Evolutionary conservation across 2,797 vertebrate genomes (phyloP).

Genomic region (Tachyglossus aculeatus): DNA sequence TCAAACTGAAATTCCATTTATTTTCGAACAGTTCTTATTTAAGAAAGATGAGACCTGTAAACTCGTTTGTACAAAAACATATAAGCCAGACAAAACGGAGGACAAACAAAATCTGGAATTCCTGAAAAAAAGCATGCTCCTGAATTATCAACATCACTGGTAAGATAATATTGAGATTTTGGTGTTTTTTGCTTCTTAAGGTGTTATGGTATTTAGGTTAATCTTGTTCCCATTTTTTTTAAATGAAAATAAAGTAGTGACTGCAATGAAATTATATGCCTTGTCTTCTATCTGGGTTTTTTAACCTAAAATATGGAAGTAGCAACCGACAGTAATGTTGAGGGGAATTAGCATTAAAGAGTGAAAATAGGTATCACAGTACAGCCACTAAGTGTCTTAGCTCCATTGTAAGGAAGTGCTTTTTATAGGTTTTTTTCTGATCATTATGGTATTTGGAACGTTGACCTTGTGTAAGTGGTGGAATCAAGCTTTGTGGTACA

Average conservation of each 20-base stretch:
- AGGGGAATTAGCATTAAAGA: too few species aligned
- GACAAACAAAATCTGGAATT: slow-evolving; percentile 88
- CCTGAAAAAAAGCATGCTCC: slow-evolving; percentile 91
- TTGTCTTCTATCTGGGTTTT: too few species aligned
- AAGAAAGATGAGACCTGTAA: slow-evolving; percentile 81
- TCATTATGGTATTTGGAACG: too few species aligned
- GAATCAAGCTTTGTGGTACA: too few species aligned
- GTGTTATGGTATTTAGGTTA: not conserved
- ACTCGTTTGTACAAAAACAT: slow-evolving; percentile 83
- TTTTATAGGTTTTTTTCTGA: too few species aligned
- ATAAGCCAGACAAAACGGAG: slow-evolving; percentile 73
- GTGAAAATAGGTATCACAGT: too few species aligned
- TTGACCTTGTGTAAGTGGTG: too few species aligned
- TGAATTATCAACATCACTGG: slow-evolving; percentile 97
- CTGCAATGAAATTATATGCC: not conserved
- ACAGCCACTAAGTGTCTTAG: too few species aligned
- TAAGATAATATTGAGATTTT: slow-evolving; percentile 67
- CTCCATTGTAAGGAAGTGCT: too few species aligned
- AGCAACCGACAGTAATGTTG: too few species aligned
- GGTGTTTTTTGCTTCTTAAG: not conserved
- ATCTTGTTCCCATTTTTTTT: not conserved
- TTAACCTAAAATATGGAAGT: too few species aligned
- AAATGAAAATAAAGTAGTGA: not conserved
- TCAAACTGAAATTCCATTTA: slow-evolving; percentile 22
- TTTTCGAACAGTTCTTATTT: slow-evolving; percentile 84